Conservation (phyloP, 2,797 vertebrate species). For the Bradypus variegatus region DNA sequence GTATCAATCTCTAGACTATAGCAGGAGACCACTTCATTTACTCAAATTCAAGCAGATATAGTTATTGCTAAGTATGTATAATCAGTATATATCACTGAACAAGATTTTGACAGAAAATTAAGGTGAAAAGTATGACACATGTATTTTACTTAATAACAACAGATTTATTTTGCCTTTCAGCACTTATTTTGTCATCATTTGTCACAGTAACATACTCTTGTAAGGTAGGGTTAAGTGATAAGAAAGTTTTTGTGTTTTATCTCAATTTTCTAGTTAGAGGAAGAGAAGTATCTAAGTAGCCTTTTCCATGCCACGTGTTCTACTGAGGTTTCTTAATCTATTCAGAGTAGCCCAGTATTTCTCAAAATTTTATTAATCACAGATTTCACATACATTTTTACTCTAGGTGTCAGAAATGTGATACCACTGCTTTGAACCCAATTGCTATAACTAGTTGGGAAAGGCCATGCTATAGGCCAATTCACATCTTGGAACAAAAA, state of each 20-base stretch:
- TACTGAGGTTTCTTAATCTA: not conserved
- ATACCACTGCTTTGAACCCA: not conserved
- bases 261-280: not conserved
- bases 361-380: not conserved
- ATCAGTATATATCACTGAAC: not conserved
- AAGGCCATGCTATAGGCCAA: not conserved
- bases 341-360: not conserved
- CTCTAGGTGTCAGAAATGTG: not conserved
- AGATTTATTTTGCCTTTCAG: not conserved
- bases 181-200: not conserved
- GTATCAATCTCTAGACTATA: not conserved
- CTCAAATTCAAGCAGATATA: conserved; percentile 23
- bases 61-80: not conserved
- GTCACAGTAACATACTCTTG: not conserved
- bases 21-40: not conserved
- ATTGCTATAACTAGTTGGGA: not conserved
- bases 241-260: not conserved
- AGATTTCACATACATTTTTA: not conserved
- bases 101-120: not conserved
- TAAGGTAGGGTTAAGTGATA: not conserved
- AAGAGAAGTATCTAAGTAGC: not conserved
- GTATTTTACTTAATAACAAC: not conserved
- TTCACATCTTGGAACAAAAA: not conserved
- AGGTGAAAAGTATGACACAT: not conserved
- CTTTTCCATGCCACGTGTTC: not conserved